A percentile compares a stretch with the other conserved stretches of the same genome.
Evolutionary conservation across 2,888 invertebrate genomes (phyloP).

Genomic region (Apamea epomidion): DNA sequence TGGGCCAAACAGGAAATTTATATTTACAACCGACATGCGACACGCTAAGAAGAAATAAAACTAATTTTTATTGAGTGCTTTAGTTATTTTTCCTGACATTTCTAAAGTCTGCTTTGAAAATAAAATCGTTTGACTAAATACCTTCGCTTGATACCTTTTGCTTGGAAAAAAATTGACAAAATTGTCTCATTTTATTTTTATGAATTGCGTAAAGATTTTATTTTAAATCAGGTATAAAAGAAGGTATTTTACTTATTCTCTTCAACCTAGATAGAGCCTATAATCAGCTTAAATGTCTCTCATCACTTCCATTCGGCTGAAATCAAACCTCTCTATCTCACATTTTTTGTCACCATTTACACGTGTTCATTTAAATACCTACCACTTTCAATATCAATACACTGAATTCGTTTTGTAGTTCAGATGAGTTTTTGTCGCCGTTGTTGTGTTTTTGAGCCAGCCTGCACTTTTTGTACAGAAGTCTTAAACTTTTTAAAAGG

Average conservation of each 20-base stretch:
- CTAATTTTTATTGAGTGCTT: not conserved
- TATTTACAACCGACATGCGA: not conserved
- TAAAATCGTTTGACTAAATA: not conserved
- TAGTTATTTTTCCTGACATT: not conserved
- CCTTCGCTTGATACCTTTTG: not conserved
- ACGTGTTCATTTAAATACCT: constrained; percentile 29
- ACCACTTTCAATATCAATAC: constrained; percentile 28
- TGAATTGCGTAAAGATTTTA: not conserved
- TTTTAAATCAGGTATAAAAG: not conserved
- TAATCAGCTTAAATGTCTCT: not conserved
- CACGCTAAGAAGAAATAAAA: not conserved
- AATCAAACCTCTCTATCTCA: constrained; percentile 17
- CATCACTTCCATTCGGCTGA: not conserved
- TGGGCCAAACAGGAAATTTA: no score
- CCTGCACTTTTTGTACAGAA: no score
- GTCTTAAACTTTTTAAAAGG: no score
- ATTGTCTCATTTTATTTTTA: not conserved
- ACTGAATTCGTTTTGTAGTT: constrained; percentile 14
- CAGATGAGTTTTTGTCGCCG: constrained; percentile 7
- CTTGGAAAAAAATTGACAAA: not conserved
- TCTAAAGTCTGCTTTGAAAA: not conserved
- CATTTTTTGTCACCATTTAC: constrained; percentile 31
- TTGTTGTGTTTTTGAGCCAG: no score
- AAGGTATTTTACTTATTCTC: not conserved
- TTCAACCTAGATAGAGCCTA: not conserved